Percentiles rank a stretch among this genome's conserved stretches.
Conservation (phyloP, 2,797 vertebrate genomes). For the Danio choprae region DNA sequence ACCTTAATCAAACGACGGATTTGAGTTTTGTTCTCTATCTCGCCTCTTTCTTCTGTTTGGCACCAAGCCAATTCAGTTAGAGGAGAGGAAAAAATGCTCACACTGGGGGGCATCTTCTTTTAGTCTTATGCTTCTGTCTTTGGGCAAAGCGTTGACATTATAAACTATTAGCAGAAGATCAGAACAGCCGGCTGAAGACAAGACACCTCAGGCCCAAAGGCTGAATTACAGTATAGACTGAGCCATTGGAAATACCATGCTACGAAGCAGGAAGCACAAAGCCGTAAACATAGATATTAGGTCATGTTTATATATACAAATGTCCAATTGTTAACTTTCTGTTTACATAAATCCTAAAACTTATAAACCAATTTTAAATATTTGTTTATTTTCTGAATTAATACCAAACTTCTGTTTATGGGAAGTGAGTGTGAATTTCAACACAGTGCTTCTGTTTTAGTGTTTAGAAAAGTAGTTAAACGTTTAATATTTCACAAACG, state of each 20-base stretch:
- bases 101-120: constrained; percentile 40
- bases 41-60: constrained; percentile 53
- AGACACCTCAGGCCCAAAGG: constrained; percentile 19
- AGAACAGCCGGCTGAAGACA: constrained; percentile 52
- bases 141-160: constrained; percentile 60
- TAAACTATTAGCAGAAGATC: constrained; percentile 56
- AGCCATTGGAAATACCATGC: constrained; percentile 18
- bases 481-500: too few species aligned
- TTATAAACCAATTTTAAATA: too few species aligned
- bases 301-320: neutral
- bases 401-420: too few species aligned
- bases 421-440: too few species aligned
- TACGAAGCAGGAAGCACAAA: neutral
- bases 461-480: too few species aligned
- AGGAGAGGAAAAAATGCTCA: constrained; percentile 39
- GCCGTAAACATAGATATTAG: neutral
- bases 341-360: too few species aligned
- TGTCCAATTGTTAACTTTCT: too few species aligned
- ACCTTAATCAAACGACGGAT: constrained; percentile 66
- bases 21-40: constrained; percentile 49
- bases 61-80: constrained; percentile 61
- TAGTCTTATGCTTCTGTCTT: constrained; percentile 33
- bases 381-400: too few species aligned
- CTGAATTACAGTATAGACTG: neutral
- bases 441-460: too few species aligned